Conservation (phyloP, 2,113 vertebrate genomes). For the Rhineura floridana region DNA sequence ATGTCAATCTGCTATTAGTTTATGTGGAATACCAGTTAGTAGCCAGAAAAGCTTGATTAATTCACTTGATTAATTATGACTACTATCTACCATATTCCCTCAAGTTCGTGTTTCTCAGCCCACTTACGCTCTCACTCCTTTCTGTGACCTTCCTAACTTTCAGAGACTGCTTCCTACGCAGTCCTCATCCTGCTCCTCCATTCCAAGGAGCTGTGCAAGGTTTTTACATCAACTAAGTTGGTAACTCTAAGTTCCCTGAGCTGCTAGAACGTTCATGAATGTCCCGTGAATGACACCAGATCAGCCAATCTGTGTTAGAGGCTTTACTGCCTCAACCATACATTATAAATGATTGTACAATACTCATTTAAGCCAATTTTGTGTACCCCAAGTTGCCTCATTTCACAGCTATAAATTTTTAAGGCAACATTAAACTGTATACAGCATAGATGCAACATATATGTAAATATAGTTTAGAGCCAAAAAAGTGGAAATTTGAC, state of each 20-base stretch:
- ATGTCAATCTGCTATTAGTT: background rate
- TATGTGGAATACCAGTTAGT: background rate
- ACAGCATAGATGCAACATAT: background rate
- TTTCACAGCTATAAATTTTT: background rate
- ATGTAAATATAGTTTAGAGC: background rate
- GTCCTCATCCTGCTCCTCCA: background rate
- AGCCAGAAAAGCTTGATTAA: background rate
- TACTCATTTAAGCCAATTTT: no score
- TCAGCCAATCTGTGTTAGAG: no score
- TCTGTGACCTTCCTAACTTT: background rate
- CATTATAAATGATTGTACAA: background rate
- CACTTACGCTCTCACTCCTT: background rate
- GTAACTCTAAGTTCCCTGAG: background rate
- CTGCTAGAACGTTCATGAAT: background rate
- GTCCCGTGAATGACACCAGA: background rate
- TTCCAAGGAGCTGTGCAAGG: background rate
- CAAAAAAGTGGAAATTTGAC: background rate
- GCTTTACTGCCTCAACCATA: background rate
- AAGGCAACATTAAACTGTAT: background rate
- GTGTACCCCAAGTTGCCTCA: background rate
- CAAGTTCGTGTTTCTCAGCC: background rate
- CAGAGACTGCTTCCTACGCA: background rate
- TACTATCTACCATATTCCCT: background rate
- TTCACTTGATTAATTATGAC: background rate
- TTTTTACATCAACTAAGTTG: background rate